Evolutionary conservation across 2,113 vertebrate genomes (phyloP).

Genomic region (Trochalopteron elliotii): DNA sequence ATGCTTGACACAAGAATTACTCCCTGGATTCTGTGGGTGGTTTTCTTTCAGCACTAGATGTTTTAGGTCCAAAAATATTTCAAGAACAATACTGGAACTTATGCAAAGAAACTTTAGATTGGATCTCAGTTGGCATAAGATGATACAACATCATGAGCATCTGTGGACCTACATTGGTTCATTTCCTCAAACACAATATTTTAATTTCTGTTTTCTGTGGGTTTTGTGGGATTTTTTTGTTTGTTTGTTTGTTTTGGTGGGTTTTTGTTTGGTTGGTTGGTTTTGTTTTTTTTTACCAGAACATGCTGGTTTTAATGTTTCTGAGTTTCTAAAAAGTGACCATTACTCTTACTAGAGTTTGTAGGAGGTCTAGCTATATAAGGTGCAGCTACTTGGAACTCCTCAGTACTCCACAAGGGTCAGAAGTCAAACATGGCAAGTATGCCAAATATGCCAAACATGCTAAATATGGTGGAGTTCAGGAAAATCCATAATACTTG

Average conservation of each 20-base stretch:
- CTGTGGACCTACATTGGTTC: background rate
- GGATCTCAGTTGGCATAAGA: background rate
- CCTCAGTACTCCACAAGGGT: background rate
- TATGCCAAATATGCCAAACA: background rate
- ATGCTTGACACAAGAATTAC: background rate
- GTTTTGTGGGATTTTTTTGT: too few species aligned
- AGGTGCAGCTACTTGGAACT: background rate
- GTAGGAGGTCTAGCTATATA: background rate
- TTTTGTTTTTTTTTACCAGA: background rate
- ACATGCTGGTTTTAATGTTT: background rate
- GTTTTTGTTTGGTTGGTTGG: too few species aligned
- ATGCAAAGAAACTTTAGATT: background rate
- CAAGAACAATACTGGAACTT: background rate
- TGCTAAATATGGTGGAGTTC: background rate
- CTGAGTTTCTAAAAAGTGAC: background rate
- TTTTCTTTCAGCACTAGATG: background rate
- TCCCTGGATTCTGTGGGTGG: background rate
- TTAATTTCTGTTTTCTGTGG: background rate
- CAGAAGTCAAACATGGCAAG: background rate
- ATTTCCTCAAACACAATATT: background rate
- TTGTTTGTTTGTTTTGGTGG: background rate
- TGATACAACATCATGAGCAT: background rate
- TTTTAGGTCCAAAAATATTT: background rate
- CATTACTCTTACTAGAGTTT: background rate
- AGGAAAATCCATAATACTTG: background rate